Evolutionary conservation across 2,797 vertebrate genomes (phyloP), one percentile per base, ranked within the genome.

Genomic region (Anguilla marmorata): DNA sequence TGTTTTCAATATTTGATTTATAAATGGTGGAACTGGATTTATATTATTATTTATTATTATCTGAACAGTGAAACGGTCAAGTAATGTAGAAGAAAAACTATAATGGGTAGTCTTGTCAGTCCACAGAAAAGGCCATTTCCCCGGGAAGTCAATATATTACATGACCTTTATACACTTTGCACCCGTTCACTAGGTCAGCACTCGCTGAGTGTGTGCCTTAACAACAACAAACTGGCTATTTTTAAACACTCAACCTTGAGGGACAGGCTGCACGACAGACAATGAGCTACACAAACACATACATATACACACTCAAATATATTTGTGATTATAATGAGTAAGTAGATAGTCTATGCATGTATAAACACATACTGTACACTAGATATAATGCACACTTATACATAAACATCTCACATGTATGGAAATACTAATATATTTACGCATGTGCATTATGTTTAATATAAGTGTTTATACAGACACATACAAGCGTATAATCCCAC

Each of bases 181-280:
- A 27, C 24, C 0, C 63, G 76, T 24, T 90, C 56, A 90, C 85
- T 90, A 52, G 87, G 88, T 87, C 89, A 87, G 45, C 27, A 24
- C 50, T 87, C 52, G 48, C 33, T 45, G 60, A 88, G 63, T 33
- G 19, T 33, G 7, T 30, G 30, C 30, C 76, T 37, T 66, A 89
- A 90, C 91, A 90, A 69, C 74, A 92, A 92, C 86, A 91, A 52
- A 88, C 37, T 30, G 72, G 87, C 52, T 87, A 92, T 93, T 93
- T 91, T 87, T 89, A 91, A 60, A 48, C 58, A 16, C n/a, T 82
- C 69, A 27, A 83, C 91, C 89, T 90, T 90, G 88, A 86, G 74
- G 80, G 27, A 88, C 85, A 41, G 16, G 14, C 19, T 30, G 11
- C 11, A 74, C 3, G 30, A 37, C 3, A 66, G 7, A 76, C 4